Percentiles rank a stretch among this genome's conserved stretches.
Conservation (phyloP, 1,140 invertebrate species). For the Eriocheir sinensis region DNA sequence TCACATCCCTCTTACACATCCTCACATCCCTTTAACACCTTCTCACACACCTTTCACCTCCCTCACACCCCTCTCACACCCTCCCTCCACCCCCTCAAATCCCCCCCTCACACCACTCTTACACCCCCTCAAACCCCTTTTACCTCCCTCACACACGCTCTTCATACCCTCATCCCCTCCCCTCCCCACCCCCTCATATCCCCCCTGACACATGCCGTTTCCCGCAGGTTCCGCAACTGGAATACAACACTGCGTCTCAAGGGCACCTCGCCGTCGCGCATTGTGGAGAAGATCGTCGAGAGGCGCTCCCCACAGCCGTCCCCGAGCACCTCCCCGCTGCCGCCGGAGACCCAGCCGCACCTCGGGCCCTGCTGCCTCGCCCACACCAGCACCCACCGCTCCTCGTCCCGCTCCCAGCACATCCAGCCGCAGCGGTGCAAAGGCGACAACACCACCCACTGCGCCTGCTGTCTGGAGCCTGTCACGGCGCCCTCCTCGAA, state of each 20-base stretch:
- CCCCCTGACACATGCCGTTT: background rate
- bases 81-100: background rate
- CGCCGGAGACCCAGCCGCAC: conserved; percentile 48
- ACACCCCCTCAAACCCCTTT: background rate
- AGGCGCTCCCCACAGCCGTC: conserved; percentile 66
- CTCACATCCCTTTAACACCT: too few relatives aligned
- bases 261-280: conserved; percentile 68
- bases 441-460: conserved; percentile 29
- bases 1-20: background rate
- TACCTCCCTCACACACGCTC: background rate
- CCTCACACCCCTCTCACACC: too few relatives aligned
- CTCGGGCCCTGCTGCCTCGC: conserved; percentile 48
- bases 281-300: conserved; percentile 63
- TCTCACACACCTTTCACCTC: too few relatives aligned
- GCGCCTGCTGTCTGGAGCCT: conserved; percentile 12
- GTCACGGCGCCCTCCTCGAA: background rate
- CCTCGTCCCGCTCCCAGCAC: conserved; percentile 48
- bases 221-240: conserved; percentile 70
- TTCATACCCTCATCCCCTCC: too few relatives aligned
- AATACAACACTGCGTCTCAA: conserved; percentile 70
- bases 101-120: background rate
- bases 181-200: background rate
- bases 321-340: conserved; percentile 69
- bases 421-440: conserved; percentile 23
- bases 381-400: conserved; percentile 33